These are phyloP conservation scores for Mus spicilegus DNA, from an alignment of 2,113 vertebrate genomes.

Conservation along the genomic window DNA sequence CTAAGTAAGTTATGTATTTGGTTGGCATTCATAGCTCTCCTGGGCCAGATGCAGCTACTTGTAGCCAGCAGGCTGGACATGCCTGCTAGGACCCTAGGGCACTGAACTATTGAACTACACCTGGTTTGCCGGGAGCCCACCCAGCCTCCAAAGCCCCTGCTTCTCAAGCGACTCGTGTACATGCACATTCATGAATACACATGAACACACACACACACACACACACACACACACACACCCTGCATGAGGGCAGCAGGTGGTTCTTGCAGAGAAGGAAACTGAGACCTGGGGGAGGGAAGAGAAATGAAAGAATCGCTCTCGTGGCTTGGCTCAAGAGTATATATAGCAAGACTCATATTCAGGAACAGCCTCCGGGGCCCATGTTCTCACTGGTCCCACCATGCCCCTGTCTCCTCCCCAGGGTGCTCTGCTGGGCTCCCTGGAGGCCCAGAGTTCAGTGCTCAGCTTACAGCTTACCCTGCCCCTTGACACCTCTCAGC, in stretches of 20 bases:
- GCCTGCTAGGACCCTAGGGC: neutral
- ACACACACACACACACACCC: accelerated
- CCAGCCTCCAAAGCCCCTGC: accelerated
- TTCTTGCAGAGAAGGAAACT: neutral
- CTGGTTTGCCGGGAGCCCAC: neutral
- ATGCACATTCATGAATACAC: neutral
- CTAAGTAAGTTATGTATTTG: neutral
- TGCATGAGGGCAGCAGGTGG: neutral
- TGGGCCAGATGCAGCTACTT: neutral
- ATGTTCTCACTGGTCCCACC: neutral
- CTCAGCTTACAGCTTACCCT: neutral
- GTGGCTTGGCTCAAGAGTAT: too few relatives aligned
- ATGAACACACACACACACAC: accelerated
- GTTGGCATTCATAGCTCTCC: too few relatives aligned
- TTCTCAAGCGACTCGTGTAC: neutral
- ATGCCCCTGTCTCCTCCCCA: neutral
- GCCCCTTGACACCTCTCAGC: neutral
- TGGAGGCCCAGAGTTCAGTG: neutral
- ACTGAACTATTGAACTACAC: neutral
- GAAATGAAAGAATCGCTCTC: neutral
- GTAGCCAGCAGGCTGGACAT: neutral
- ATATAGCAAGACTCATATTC: neutral
- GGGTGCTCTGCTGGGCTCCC: neutral
- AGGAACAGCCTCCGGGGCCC: neutral
- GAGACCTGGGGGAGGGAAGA: neutral